Evolutionary conservation across 2,888 invertebrate genomes (phyloP), one percentile per base, ranked within the genome.

Genomic region (Morpho helenor): DNA sequence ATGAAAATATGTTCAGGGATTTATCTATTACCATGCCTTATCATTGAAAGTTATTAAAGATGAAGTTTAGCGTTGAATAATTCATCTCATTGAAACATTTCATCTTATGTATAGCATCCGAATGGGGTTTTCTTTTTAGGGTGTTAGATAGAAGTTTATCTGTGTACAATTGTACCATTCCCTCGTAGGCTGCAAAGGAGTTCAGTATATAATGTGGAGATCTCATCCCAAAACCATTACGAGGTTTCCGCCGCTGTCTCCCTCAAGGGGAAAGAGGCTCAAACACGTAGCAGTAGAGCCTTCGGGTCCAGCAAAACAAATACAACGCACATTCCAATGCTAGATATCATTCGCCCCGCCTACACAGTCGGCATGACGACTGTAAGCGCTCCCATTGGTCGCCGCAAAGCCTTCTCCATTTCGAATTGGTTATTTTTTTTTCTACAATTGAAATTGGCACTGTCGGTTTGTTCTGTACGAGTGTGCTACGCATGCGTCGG

Each of bases 271-370:
- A 90, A 90, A 89, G 84, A 84, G 83, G 77, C 89, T 83, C 87
- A 87, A 87, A 83, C 77, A 71, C 89, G 79, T 73, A 73, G 91
- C 87, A 83, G 87, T 91, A 91, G 80, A 91, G 90, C 87, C 87
- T 89, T 82, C 84, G 79, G 70, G 87, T 82, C 83, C 76, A 75
- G 80, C 89, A 89, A 88, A 88, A 90, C 89, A 90, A 90, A 90
- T 90, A 90, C 87, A 83, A 87, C 79, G 82, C 81, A 82, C 90
- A 90, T 90, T 90, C 89, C 90, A 91, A 91, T 91, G 86, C 88
- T 87, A 91, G 91, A 91, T 91, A 91, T 91, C 91, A 91, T 80
- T 91, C 77, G 87, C 89, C 71, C 82, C 91, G 87, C 90, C 89
- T 82, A 81, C 86, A 88, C 91, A 91, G 89, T 90, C 77, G 91